Evolutionary conservation across 2,113 vertebrate genomes (phyloP).

Genomic region (Prochilodus magdalenae): DNA sequence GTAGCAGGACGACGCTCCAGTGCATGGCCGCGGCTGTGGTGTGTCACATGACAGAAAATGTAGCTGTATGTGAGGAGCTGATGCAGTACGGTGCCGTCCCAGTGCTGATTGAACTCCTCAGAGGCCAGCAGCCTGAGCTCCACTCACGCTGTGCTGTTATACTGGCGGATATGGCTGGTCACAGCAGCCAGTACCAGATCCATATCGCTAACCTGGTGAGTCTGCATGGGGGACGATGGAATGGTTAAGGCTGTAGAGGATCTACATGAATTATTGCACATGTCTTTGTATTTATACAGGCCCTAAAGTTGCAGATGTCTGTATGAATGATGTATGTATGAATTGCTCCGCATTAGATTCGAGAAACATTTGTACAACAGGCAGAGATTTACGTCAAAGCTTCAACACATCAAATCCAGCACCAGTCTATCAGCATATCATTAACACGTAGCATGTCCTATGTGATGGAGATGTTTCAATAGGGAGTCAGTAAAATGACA

Average conservation of each 20-base stretch:
- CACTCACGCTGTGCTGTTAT: constrained; percentile 76
- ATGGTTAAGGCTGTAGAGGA: neutral
- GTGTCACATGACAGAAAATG: constrained; percentile 75
- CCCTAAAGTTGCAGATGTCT: too few relatives aligned
- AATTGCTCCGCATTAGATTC: too few relatives aligned
- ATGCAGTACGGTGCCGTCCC: constrained; percentile 67
- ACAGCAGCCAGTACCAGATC: constrained; percentile 61
- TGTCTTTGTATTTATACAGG: too few relatives aligned
- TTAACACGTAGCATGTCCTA: too few relatives aligned
- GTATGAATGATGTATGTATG: too few relatives aligned
- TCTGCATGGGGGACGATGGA: neutral
- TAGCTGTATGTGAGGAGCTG: constrained; percentile 59
- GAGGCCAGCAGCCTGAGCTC: constrained; percentile 67
- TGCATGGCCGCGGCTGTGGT: constrained; percentile 73
- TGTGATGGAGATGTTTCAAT: too few relatives aligned
- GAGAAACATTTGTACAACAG: too few relatives aligned
- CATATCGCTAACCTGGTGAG: constrained; percentile 72
- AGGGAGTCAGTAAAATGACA: too few relatives aligned
- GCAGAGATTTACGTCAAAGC: too few relatives aligned
- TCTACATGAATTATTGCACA: neutral
- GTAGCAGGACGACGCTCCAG: constrained; percentile 61
- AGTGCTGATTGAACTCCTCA: constrained; percentile 69
- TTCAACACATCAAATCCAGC: too few relatives aligned
- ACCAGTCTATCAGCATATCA: too few relatives aligned
- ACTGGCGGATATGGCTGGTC: constrained; percentile 74